Percentiles rank a stretch among this genome's conserved stretches.
Evolutionary conservation across 1,140 invertebrate species (phyloP).

Genomic region (Drosophila suzukii): DNA sequence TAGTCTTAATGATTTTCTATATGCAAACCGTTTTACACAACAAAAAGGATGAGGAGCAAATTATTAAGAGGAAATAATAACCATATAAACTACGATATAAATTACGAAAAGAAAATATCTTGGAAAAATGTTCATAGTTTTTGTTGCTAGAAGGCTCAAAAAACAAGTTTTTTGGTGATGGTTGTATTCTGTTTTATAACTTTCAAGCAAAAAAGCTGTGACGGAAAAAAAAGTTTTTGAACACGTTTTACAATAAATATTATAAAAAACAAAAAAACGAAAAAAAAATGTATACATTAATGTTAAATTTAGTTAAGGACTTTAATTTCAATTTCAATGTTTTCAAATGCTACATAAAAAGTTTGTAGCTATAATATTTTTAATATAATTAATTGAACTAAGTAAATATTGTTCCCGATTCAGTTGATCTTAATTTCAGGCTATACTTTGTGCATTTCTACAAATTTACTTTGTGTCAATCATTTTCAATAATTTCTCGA

Average conservation of each 20-base stretch:
- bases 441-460: slow-evolving; percentile 55
- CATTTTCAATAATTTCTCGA: slow-evolving; percentile 19
- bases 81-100: slow-evolving; percentile 2
- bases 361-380: slow-evolving; percentile 30
- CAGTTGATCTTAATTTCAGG: slow-evolving; percentile 35
- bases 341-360: slow-evolving; percentile 48
- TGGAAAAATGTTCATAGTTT: slow-evolving; percentile 46
- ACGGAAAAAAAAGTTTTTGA: slow-evolving; percentile 47
- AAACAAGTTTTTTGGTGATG: slow-evolving; percentile 58
- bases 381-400: slow-evolving; percentile 32
- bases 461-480: slow-evolving; percentile 41
- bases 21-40: slow-evolving; percentile 32
- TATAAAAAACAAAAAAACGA: slow-evolving; percentile 14
- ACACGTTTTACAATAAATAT: slow-evolving; percentile 49
- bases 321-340: slow-evolving; percentile 52
- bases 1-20: slow-evolving; percentile 60
- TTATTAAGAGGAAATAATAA: neutral
- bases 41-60: slow-evolving; percentile 12
- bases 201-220: slow-evolving; percentile 53
- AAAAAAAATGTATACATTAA: slow-evolving; percentile 32
- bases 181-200: slow-evolving; percentile 50
- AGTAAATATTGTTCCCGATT: slow-evolving; percentile 36
- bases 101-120: slow-evolving; percentile 10
- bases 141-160: slow-evolving; percentile 55
- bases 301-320: slow-evolving; percentile 55